These are phyloP conservation scores for Tolmerus cingulatus DNA, from an alignment of 2,888 invertebrate species.

Conservation along the genomic window DNA sequence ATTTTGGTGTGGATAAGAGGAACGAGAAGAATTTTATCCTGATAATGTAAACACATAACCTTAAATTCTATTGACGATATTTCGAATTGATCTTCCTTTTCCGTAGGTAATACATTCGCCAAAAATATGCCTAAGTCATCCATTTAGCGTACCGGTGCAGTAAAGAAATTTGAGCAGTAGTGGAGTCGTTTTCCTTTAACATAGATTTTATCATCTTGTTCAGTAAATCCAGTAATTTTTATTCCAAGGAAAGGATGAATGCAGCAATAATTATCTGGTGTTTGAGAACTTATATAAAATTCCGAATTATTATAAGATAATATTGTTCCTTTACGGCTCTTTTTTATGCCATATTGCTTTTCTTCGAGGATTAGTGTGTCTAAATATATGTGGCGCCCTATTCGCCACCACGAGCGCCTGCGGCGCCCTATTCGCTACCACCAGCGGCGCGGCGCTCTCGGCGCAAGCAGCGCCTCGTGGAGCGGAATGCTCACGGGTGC, in stretches of 20 bases:
- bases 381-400: no score
- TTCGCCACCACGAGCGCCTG: no score
- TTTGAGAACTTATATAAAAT: background rate
- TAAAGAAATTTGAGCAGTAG: background rate
- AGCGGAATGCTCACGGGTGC: no score
- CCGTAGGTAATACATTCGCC: background rate
- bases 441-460: no score
- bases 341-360: slow-evolving; percentile 1
- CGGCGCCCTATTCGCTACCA: no score
- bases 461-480: no score
- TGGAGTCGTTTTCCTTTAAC: background rate
- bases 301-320: background rate
- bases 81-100: background rate
- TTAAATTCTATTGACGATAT: background rate
- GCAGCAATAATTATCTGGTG: slow-evolving; percentile 32
- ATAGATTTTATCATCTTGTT: background rate
- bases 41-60: background rate
- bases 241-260: background rate
- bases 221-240: background rate
- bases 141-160: background rate
- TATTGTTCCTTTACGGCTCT: background rate
- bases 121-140: background rate
- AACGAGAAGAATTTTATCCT: background rate
- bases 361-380: background rate
- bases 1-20: background rate